A percentile compares a stretch with the other conserved stretches of the same genome.
Conservation (phyloP, 2,888 invertebrate species). For the Mayetiola destructor region DNA sequence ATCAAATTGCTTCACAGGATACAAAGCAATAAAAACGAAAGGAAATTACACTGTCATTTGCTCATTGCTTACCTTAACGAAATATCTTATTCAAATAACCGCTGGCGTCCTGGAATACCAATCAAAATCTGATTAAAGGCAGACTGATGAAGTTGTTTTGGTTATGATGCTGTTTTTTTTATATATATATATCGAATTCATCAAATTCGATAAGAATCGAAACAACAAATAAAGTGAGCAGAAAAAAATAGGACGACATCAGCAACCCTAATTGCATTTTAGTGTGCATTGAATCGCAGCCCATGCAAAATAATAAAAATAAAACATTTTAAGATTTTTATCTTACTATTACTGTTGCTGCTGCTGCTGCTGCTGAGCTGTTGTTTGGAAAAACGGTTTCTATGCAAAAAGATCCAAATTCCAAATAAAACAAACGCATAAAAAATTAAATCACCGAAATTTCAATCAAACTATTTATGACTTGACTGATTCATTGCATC, state of each 20-base stretch:
- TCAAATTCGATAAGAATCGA: not conserved
- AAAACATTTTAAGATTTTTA: too few species aligned
- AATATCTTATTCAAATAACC: not conserved
- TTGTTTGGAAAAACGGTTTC: too few species aligned
- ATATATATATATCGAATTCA: too few species aligned
- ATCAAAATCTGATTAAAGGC: too few species aligned
- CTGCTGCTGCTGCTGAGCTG: too few species aligned
- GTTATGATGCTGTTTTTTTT: too few species aligned
- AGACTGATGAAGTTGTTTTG: too few species aligned
- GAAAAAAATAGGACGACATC: not conserved
- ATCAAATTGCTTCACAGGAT: not conserved
- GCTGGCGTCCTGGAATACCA: not conserved
- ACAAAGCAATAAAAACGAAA: not conserved
- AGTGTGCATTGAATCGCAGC: not conserved
- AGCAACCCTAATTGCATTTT: constrained; percentile 4
- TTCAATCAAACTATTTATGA: not conserved
- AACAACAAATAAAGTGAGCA: not conserved
- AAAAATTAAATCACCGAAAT: not conserved
- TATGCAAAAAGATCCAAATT: not conserved
- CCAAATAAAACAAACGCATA: not conserved
- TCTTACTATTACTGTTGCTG: too few species aligned
- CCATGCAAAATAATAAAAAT: too few species aligned
- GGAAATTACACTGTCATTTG: too few species aligned
- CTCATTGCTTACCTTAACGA: not conserved
- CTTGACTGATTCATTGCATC: not conserved